Percentiles rank a stretch among this genome's conserved stretches.
These are phyloP conservation scores for Pitta sordida DNA, from an alignment of 2,113 vertebrate genomes.

Conservation along the genomic window DNA sequence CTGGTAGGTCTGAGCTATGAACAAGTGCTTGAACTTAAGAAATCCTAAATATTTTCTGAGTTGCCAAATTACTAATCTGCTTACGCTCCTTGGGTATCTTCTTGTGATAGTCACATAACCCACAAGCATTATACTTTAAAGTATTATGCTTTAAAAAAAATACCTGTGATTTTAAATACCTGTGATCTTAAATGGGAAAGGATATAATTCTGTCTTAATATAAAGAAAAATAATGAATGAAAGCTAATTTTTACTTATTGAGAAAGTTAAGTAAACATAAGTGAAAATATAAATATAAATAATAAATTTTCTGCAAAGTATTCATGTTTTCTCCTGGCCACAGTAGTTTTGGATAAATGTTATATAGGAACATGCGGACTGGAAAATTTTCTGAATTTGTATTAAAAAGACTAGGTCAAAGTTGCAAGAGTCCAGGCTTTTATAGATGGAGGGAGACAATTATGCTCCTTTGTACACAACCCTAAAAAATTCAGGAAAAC, in stretches of 20 bases:
- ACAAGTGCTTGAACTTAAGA: not conserved
- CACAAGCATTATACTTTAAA: not conserved
- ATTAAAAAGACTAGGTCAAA: not conserved
- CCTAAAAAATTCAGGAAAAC: not conserved
- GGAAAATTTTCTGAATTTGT: not conserved
- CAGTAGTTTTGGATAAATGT: not conserved
- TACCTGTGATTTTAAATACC: accelerated
- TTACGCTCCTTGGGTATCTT: not conserved
- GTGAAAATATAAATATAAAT: not conserved
- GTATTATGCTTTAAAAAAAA: not conserved
- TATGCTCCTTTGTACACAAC: not conserved
- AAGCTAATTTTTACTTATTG: not conserved
- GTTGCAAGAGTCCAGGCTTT: not conserved
- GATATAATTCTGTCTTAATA: not conserved
- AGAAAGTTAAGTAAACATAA: not conserved
- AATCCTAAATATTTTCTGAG: not conserved
- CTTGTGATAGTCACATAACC: not conserved
- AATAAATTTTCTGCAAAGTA: not conserved
- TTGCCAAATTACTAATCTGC: not conserved
- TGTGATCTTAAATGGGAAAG: not conserved
- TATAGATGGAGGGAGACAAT: not conserved
- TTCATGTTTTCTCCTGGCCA: not conserved
- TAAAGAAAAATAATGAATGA: not conserved
- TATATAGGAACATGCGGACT: not conserved
- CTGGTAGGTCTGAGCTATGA: not conserved